Conservation (phyloP, 2,113 vertebrate species). For the Probosciger aterrimus region DNA sequence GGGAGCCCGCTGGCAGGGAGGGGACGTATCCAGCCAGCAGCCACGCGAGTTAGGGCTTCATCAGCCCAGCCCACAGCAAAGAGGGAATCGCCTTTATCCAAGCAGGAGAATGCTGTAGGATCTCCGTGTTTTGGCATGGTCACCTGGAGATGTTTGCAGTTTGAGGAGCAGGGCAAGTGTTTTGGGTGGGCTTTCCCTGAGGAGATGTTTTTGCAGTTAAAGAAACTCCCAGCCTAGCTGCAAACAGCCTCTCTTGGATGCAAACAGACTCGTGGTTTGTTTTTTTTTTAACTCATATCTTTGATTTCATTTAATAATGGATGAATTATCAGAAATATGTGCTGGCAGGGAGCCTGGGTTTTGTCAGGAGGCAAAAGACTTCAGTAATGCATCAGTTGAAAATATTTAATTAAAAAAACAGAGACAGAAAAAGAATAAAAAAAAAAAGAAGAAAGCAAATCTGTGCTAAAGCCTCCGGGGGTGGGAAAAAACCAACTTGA, state of each 20-base stretch:
- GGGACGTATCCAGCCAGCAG: slow-evolving; percentile 35
- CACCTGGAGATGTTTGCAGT: background rate
- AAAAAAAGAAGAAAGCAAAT: background rate
- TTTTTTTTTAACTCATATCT: background rate
- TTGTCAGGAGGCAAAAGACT: slow-evolving; percentile 19
- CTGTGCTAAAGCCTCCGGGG: background rate
- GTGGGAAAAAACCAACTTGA: background rate
- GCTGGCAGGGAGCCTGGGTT: slow-evolving; percentile 33
- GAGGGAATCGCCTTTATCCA: background rate
- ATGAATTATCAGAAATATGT: slow-evolving; percentile 51
- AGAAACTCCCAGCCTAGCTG: background rate
- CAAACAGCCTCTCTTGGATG: background rate
- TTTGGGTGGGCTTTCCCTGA: background rate
- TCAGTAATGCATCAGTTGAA: background rate
- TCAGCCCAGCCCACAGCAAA: background rate
- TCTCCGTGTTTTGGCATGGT: fast-evolving
- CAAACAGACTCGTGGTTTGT: background rate
- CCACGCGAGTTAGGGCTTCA: background rate
- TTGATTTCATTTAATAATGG: slow-evolving; percentile 54
- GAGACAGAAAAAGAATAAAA: background rate
- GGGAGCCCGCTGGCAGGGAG: background rate
- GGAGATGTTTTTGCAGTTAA: background rate
- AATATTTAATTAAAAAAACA: slow-evolving; percentile 4
- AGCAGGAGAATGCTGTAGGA: background rate
- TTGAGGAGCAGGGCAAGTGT: background rate